These are phyloP conservation scores for Montipora foliosa DNA, from an alignment of 64 coral and sea anemone species.

Conservation along the genomic window DNA sequence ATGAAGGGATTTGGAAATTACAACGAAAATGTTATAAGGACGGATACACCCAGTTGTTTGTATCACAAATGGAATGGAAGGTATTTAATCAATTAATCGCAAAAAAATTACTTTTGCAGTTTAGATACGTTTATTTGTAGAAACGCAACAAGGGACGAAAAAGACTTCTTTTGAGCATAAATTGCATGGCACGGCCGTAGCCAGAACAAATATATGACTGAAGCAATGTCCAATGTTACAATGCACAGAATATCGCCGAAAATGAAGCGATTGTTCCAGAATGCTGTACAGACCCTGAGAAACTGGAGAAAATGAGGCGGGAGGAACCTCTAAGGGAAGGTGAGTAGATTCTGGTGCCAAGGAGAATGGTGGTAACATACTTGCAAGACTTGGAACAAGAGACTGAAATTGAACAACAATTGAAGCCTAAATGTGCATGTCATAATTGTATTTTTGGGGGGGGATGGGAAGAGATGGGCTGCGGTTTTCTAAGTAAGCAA, in stretches of 20 bases:
- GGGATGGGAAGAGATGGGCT: no score
- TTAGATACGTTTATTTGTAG: no score
- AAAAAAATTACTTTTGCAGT: no score
- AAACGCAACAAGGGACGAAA: no score
- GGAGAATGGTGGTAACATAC: background rate
- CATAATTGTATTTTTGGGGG: no score
- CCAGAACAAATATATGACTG: no score
- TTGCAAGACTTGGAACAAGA: background rate
- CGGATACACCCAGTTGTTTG: background rate
- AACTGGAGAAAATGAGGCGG: background rate
- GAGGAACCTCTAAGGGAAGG: conserved; percentile 25
- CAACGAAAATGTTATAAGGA: background rate
- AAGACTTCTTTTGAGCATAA: no score
- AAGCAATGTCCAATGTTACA: no score
- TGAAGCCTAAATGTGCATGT: no score
- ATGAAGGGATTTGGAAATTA: conserved; percentile 19
- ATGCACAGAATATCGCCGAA: background rate
- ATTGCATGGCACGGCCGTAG: no score
- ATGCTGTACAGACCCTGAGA: background rate
- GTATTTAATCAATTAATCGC: background rate
- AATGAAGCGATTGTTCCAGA: conserved; percentile 26
- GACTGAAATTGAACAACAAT: no score
- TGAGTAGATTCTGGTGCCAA: background rate
- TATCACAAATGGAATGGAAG: conserved; percentile 3
- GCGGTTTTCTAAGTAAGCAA: no score